These are phyloP conservation scores for Mustelus asterias DNA, from an alignment of 2,113 vertebrate species.

Conservation along the genomic window DNA sequence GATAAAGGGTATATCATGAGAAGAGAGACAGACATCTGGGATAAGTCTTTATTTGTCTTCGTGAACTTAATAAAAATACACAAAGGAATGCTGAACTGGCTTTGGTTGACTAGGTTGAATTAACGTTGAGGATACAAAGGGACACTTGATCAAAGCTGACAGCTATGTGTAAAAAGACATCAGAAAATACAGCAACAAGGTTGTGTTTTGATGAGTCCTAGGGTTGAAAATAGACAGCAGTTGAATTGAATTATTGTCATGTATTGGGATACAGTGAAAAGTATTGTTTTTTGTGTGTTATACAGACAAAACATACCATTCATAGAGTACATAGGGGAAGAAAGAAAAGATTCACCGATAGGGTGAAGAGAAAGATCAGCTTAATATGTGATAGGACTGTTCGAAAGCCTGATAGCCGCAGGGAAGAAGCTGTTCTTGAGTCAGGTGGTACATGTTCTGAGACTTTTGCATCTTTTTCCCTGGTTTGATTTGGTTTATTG, in stretches of 20 bases:
- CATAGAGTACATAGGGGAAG: no score
- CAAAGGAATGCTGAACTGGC: neutral
- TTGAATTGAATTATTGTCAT: neutral
- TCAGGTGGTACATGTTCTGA: no score
- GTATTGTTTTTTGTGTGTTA: no score
- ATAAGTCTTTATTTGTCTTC: neutral
- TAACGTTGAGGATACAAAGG: neutral
- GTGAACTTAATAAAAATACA: neutral
- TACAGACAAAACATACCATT: no score
- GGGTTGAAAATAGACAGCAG: neutral
- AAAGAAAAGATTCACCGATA: no score
- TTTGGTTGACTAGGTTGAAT: neutral
- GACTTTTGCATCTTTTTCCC: no score
- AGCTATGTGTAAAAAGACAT: neutral
- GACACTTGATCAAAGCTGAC: neutral
- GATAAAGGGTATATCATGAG: neutral
- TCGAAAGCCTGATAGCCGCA: no score
- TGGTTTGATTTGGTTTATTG: no score
- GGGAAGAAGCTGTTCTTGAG: no score
- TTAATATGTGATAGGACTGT: no score
- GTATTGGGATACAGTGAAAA: no score
- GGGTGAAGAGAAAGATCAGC: no score
- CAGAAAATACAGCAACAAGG: neutral
- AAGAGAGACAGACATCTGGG: neutral
- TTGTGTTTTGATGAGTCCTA: neutral